These are phyloP conservation scores for Eurytoma californica DNA, from an alignment of 2,888 invertebrate genomes.

Conservation along the genomic window DNA sequence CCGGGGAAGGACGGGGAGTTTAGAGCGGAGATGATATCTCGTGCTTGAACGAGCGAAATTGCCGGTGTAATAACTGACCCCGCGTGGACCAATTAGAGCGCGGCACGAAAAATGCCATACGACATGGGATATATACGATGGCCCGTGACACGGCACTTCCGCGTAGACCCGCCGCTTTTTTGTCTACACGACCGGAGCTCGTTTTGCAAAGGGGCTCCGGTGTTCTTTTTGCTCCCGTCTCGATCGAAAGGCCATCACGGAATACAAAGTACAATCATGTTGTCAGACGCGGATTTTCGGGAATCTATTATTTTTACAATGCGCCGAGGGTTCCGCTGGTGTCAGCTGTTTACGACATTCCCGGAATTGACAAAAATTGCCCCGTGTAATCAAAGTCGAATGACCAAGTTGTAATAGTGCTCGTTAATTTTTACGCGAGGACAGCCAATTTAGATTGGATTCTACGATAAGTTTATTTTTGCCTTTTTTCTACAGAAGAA, in stretches of 20 bases:
- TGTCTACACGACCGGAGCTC: not conserved
- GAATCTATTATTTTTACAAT: slow-evolving; percentile 50
- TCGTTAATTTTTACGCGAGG: not conserved
- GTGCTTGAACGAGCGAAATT: slow-evolving; percentile 60
- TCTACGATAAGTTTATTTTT: no score
- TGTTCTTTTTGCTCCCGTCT: not conserved
- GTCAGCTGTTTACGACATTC: slow-evolving; percentile 36
- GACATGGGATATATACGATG: slow-evolving; percentile 49
- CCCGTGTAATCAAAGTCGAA: not conserved
- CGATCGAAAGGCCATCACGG: not conserved
- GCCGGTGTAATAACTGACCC: slow-evolving; percentile 59
- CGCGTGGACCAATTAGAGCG: slow-evolving; percentile 62
- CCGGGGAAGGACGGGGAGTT: slow-evolving; percentile 3
- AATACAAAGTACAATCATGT: slow-evolving; percentile 16
- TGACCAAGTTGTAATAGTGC: not conserved
- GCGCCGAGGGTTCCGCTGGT: not conserved
- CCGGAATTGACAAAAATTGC: slow-evolving; percentile 17
- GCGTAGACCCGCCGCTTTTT: slow-evolving; percentile 37
- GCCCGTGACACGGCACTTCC: slow-evolving; percentile 59
- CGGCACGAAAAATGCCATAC: slow-evolving; percentile 42
- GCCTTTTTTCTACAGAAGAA: no score
- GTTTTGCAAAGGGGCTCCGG: slow-evolving; percentile 1
- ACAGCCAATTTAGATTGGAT: not conserved
- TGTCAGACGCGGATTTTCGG: slow-evolving; percentile 29
- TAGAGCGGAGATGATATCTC: slow-evolving; percentile 51